Percentiles rank a stretch among this genome's conserved stretches.
phyloP scores from a whole-genome alignment of 2,888 invertebrate genomes.

The Lasioglossum figueresi region DNA sequence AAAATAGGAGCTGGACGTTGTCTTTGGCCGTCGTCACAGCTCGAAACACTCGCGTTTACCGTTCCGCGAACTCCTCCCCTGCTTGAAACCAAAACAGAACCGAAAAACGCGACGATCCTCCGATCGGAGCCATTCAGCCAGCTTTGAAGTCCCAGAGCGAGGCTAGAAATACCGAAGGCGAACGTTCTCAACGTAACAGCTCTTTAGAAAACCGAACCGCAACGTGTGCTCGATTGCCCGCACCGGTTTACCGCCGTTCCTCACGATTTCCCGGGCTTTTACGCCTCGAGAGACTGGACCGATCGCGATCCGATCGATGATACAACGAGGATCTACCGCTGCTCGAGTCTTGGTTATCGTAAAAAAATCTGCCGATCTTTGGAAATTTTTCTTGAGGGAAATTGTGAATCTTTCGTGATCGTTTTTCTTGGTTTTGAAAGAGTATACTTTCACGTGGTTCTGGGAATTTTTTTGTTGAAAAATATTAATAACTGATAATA shows the following conservation, averaged over 20 bases:
- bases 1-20: slow-evolving; percentile 22
- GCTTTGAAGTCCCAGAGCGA: background rate
- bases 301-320: background rate
- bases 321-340: background rate
- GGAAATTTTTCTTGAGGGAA: background rate
- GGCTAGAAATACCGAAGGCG: background rate
- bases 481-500: too few relatives aligned
- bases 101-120: background rate
- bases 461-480: background rate
- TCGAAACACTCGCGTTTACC: background rate
- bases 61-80: background rate
- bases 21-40: background rate
- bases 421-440: background rate
- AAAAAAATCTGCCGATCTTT: background rate
- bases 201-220: slow-evolving; percentile 2
- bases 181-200: background rate
- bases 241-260: background rate
- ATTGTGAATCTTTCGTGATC: background rate
- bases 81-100: background rate
- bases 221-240: background rate
- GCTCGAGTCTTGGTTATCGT: background rate
- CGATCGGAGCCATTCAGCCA: background rate
- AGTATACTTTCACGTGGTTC: background rate
- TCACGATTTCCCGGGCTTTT: slow-evolving; percentile 1
- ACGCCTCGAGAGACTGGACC: background rate